Conservation (phyloP, 2,888 invertebrate species). For the Papilio elwesi region DNA sequence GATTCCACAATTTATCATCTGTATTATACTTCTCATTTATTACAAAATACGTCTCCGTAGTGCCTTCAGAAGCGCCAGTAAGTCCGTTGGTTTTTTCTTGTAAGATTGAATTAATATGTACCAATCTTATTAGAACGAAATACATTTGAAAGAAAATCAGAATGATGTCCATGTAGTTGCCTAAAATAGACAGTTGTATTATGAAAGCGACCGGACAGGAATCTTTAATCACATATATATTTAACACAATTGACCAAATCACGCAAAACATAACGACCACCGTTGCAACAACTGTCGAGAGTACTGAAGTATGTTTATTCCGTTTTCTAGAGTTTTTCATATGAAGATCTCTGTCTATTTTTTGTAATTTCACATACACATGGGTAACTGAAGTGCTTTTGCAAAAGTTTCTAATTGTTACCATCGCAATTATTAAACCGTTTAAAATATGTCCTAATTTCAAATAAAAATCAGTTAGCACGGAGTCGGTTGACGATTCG, state of each 20-base stretch:
- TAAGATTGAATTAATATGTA: conserved; percentile 55
- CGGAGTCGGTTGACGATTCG: conserved; percentile 45
- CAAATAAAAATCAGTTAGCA: conserved; percentile 51
- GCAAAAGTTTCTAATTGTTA: conserved; percentile 52
- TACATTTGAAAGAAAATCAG: conserved; percentile 53
- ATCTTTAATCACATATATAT: conserved; percentile 47
- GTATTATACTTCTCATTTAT: not conserved
- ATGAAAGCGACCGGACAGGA: conserved; percentile 50
- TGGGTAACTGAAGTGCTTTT: conserved; percentile 48
- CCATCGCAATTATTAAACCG: conserved; percentile 47
- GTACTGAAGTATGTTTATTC: conserved; percentile 50
- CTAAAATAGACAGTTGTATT: conserved; percentile 46
- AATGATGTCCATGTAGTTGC: conserved; percentile 52
- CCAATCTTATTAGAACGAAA: conserved; percentile 53
- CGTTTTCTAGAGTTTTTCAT: conserved; percentile 48
- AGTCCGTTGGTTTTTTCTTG: conserved; percentile 39
- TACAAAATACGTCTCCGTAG: conserved; percentile 16
- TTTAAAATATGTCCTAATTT: conserved; percentile 53
- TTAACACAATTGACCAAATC: conserved; percentile 48
- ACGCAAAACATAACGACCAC: conserved; percentile 36
- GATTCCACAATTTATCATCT: conserved; percentile 36
- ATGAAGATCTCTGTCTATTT: conserved; percentile 58
- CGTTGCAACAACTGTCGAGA: conserved; percentile 38
- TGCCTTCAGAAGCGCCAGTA: conserved; percentile 37
- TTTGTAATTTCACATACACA: conserved; percentile 67